Base-by-base conservation (phyloP, 2,797 vertebrate species). In the Merluccius polli region DNA sequence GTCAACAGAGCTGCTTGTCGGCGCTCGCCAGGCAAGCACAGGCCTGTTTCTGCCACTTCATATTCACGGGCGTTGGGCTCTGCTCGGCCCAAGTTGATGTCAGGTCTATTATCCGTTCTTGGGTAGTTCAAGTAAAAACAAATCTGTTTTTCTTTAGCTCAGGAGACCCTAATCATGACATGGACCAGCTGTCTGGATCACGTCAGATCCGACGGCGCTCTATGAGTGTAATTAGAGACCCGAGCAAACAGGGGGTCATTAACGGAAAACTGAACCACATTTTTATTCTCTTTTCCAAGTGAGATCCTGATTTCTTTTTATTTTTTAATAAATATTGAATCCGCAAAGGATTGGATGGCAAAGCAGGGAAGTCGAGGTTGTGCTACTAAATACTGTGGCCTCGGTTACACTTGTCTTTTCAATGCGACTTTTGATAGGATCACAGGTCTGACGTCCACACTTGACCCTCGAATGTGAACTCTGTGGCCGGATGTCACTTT, bases 151-250 rank as follows among this genome's bases (percentile, higher is more conserved):
- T 79, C 74, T 86, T 85, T 84, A 75, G 41, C 33, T n/a, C 7
- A 70, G 74, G 80, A 77, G 76, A 84, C 87, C 83, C n/a, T 80
- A 85, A 89, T 87, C 72, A 87, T 31, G 79, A 89, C 77, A 79
- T 89, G 80, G 85, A 77, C 79, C 75, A 72, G 72, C 30, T 13
- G 29, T 8, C 27, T 63, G 44, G 48, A 52, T 48, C 35, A 44
- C 31, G 5, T 27, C 31, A 41, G 73, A 21, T 10, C 63, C 71
- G 79, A 85, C 85, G 84, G 79, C 74, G 44, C 75, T 79, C 63
- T 59, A 72, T 84, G 82, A 86, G 85, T 88, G 82, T 80, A 91
- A 91, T 92, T 85, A 86, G 78, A 86, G 79, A 72, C 73, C 74
- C 65, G 79, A 87, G 79, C 73, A 73, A 75, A 87, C 82, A 27